Conservation (phyloP, 2,797 vertebrate species). For the Sciaenops ocellatus region DNA sequence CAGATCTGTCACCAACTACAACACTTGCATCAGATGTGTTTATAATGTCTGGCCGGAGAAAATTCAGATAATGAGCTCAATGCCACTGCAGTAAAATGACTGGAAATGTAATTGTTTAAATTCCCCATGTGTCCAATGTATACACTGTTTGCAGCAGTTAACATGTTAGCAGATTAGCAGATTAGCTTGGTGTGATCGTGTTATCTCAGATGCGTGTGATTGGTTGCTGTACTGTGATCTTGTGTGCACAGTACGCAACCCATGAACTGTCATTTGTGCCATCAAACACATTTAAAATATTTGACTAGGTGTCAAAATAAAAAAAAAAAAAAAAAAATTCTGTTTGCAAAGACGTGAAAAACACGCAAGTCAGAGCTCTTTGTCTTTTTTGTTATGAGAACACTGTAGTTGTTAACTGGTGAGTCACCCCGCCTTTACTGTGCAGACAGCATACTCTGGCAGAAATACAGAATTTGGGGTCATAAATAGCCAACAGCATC, state of each 20-base stretch:
- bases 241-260: not conserved
- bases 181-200: too few relatives aligned
- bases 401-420: not conserved
- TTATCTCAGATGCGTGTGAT: too few relatives aligned
- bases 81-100: not conserved
- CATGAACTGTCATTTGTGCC: not conserved
- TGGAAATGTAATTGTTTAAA: not conserved
- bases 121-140: not conserved
- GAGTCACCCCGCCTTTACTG: not conserved
- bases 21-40: not conserved
- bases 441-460: conserved; percentile 15
- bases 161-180: too few relatives aligned
- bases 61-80: not conserved
- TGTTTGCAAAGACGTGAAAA: not conserved
- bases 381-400: not conserved
- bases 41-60: not conserved
- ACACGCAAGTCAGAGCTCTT: not conserved
- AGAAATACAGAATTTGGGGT: conserved; percentile 22
- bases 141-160: too few relatives aligned
- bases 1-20: not conserved
- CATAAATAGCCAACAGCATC: conserved; percentile 20
- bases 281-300: not conserved
- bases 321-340: not conserved
- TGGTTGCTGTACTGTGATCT: not conserved
- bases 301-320: not conserved